A percentile compares a stretch with the other conserved stretches of the same genome.
Conservation (phyloP, 2,888 invertebrate genomes). For the Troides oblongomaculatus region DNA sequence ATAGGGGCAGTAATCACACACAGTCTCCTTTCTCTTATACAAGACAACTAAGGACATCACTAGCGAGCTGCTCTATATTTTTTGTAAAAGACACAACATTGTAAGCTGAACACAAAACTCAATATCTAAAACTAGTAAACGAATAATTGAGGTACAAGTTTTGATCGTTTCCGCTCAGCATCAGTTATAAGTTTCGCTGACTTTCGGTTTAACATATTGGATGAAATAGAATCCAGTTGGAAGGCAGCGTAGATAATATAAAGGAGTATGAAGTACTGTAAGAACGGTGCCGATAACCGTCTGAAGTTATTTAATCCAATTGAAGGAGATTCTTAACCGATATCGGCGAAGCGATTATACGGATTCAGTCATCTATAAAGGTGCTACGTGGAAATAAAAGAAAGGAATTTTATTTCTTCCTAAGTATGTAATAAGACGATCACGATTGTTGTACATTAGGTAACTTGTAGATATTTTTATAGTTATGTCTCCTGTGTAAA, state of each 20-base stretch:
- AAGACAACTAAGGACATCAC: too few relatives aligned
- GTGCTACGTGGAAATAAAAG: constrained; percentile 9
- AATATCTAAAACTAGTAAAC: too few relatives aligned
- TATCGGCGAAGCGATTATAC: constrained; percentile 1
- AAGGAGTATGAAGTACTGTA: neutral
- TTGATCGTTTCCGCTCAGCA: too few relatives aligned
- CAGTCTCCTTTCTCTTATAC: too few relatives aligned
- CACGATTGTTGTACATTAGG: neutral
- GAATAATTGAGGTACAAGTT: too few relatives aligned
- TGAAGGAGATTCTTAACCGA: constrained; percentile 1
- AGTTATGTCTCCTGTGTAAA: neutral
- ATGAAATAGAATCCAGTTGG: neutral
- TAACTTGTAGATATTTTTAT: neutral
- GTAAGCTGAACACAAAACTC: too few relatives aligned
- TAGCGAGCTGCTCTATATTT: too few relatives aligned
- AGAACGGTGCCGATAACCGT: constrained; percentile 2
- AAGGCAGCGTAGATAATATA: neutral
- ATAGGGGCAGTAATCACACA: too few relatives aligned
- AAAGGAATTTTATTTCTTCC: neutral
- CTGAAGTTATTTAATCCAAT: constrained; percentile 5
- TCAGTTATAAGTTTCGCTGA: neutral
- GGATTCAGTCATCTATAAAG: constrained; percentile 7
- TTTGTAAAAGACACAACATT: too few relatives aligned
- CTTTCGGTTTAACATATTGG: neutral
- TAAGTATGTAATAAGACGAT: neutral